Evolutionary conservation across 1,140 invertebrate species (phyloP).

Genomic region (Epicauta chinensis): DNA sequence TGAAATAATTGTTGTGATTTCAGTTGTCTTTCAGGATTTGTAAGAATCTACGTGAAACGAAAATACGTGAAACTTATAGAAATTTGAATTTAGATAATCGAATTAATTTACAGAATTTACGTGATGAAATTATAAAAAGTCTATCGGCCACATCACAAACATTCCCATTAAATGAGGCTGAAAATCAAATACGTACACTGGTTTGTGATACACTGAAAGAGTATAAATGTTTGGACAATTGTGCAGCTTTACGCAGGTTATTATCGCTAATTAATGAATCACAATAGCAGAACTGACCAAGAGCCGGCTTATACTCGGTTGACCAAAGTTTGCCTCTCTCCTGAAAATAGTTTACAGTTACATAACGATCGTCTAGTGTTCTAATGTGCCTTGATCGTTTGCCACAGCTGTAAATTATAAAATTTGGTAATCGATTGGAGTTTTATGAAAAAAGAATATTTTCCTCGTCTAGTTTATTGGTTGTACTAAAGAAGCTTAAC

Average conservation of each 20-base stretch:
- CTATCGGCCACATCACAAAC: conserved; percentile 48
- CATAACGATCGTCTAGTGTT: too few relatives aligned
- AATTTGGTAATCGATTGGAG: too few relatives aligned
- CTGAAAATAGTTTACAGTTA: too few relatives aligned
- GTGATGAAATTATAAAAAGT: conserved; percentile 29
- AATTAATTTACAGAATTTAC: conserved; percentile 38
- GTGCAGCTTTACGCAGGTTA: conserved; percentile 43
- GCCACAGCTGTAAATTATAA: too few relatives aligned
- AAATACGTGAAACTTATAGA: conserved; percentile 50
- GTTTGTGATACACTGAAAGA: conserved; percentile 50
- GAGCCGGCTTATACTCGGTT: too few relatives aligned
- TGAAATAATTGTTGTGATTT: conserved; percentile 6
- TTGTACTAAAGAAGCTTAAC: too few relatives aligned
- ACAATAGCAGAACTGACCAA: too few relatives aligned
- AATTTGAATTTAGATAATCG: conserved; percentile 46
- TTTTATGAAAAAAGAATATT: too few relatives aligned
- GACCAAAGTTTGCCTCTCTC: too few relatives aligned
- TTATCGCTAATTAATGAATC: neutral
- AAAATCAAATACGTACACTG: conserved; percentile 45
- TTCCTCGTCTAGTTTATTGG: too few relatives aligned
- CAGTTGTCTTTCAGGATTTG: conserved; percentile 59
- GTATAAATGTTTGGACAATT: conserved; percentile 52
- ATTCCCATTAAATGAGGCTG: conserved; percentile 54
- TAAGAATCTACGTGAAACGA: conserved; percentile 53
- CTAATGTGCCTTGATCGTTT: too few relatives aligned